A percentile compares a stretch with the other conserved stretches of the same genome.
phyloP scores from a whole-genome alignment of 2,888 invertebrate species.

The Eurois occulta region DNA sequence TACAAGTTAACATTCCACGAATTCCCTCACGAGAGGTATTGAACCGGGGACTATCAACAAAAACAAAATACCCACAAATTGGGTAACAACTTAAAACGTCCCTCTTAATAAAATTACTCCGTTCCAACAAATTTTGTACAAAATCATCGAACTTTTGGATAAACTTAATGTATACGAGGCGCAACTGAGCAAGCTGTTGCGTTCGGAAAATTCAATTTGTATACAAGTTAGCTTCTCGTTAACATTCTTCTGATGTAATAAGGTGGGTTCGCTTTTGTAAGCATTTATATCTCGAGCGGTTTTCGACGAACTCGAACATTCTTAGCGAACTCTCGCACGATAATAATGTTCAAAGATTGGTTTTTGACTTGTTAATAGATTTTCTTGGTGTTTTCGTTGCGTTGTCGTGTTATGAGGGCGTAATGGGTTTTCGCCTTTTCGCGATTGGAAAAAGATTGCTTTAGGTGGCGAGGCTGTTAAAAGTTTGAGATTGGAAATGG shows the following conservation, averaged over 20 bases:
- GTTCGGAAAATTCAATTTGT: slow-evolving; percentile 88
- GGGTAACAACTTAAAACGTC: slow-evolving; percentile 71
- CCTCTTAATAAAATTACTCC: slow-evolving; percentile 74
- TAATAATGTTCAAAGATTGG: slow-evolving; percentile 69
- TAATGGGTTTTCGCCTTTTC: slow-evolving; percentile 53
- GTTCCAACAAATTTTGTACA: slow-evolving; percentile 81
- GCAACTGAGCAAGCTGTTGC: slow-evolving; percentile 84
- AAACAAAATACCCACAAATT: slow-evolving; percentile 69
- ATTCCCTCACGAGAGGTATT: slow-evolving; percentile 64
- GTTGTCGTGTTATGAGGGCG: slow-evolving; percentile 45
- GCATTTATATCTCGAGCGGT: slow-evolving; percentile 74
- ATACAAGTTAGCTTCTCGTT: slow-evolving; percentile 89
- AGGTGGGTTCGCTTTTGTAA: slow-evolving; percentile 78
- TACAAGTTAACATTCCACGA: slow-evolving; percentile 46
- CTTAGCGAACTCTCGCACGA: slow-evolving; percentile 65
- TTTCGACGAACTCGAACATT: slow-evolving; percentile 64
- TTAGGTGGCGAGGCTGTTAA: slow-evolving; percentile 12
- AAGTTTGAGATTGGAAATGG: slow-evolving; percentile 28
- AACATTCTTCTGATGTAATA: slow-evolving; percentile 89
- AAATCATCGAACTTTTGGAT: slow-evolving; percentile 85
- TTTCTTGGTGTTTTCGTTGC: slow-evolving; percentile 55
- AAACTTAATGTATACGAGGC: slow-evolving; percentile 85
- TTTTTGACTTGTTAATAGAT: slow-evolving; percentile 62
- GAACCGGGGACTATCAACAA: slow-evolving; percentile 60
- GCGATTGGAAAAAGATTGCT: slow-evolving; percentile 47